phyloP scores from a whole-genome alignment of 2,797 vertebrate genomes.

The Myioborus miniatus region DNA sequence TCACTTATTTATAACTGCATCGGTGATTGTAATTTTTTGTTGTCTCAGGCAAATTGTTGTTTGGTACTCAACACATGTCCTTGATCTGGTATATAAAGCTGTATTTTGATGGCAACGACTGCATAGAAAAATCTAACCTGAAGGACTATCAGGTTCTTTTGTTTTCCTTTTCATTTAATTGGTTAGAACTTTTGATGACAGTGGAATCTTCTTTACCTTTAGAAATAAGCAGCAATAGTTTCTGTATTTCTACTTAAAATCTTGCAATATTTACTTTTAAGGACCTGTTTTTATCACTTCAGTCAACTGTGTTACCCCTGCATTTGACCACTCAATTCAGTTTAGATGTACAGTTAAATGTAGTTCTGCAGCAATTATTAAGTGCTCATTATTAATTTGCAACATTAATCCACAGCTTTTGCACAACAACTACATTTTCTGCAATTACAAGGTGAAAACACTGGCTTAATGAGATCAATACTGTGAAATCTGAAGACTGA shows the following conservation, averaged over 20 bases:
- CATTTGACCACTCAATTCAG: background rate
- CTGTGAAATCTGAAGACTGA: constrained; percentile 33
- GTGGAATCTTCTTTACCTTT: background rate
- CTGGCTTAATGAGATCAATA: constrained; percentile 19
- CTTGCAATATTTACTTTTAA: background rate
- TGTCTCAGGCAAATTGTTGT: background rate
- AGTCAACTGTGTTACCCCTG: background rate
- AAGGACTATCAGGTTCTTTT: background rate
- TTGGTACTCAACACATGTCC: background rate
- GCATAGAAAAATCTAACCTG: background rate
- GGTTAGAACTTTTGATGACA: background rate
- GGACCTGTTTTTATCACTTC: background rate
- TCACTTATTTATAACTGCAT: background rate
- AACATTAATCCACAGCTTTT: background rate
- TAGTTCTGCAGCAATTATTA: background rate
- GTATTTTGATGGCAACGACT: constrained; percentile 1
- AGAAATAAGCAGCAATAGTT: background rate
- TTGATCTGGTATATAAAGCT: background rate
- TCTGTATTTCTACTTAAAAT: background rate
- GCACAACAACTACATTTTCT: background rate
- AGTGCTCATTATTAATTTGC: constrained; percentile 12
- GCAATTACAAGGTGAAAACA: background rate
- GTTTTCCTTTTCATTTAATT: background rate
- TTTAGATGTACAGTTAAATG: background rate
- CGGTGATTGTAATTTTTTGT: background rate